Evolutionary conservation across 2,113 vertebrate species (phyloP).

Genomic region (Gulo gulo): DNA sequence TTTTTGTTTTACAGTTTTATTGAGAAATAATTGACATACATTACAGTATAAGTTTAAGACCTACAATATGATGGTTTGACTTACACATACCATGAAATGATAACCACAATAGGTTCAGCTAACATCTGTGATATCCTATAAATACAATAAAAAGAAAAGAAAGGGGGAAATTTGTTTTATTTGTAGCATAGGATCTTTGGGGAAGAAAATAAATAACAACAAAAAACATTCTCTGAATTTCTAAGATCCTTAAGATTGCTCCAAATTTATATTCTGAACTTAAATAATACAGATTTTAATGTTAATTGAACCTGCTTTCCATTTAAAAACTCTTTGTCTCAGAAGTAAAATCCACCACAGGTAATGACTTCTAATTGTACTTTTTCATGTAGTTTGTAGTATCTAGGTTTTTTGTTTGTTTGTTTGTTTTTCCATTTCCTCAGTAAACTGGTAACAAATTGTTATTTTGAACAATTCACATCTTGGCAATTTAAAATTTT

Average conservation of each 20-base stretch:
- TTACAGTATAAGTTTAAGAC: not conserved
- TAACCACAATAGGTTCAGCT: not conserved
- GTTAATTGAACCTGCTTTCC: not conserved
- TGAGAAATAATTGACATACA: not conserved
- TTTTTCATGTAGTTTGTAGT: not conserved
- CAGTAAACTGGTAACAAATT: conserved; percentile 14
- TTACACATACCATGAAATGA: not conserved
- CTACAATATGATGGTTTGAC: not conserved
- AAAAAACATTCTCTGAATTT: conserved; percentile 7
- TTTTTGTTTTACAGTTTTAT: not conserved
- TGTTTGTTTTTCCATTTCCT: not conserved
- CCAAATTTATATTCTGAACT: not conserved
- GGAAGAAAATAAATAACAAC: not conserved
- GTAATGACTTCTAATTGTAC: conserved; percentile 5
- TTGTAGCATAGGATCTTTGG: conserved; percentile 14
- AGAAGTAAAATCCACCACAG: not conserved
- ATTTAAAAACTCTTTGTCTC: not conserved
- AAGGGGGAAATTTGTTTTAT: not conserved
- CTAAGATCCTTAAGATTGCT: not conserved
- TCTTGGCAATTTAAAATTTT: not conserved
- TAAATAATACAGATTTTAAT: not conserved
- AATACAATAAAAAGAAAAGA: not conserved
- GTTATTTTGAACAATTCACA: not conserved
- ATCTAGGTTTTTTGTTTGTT: not conserved
- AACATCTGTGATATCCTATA: not conserved